A percentile compares a stretch with the other conserved stretches of the same genome.
Conservation (phyloP, 1,140 invertebrate species). For the Hycleus cichorii region DNA sequence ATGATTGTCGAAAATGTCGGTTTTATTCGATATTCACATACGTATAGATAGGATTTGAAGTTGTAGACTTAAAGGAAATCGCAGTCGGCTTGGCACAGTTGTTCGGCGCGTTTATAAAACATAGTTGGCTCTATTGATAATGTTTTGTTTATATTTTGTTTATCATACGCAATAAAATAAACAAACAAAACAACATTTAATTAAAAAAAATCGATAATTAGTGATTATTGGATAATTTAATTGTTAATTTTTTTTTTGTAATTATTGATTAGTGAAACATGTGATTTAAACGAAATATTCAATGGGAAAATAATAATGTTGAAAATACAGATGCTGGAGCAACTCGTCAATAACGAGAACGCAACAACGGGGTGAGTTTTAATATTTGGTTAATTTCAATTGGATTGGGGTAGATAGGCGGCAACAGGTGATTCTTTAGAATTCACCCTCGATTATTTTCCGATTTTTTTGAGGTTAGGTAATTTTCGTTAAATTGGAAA, state of each 20-base stretch:
- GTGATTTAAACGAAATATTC: neutral
- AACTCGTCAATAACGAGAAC: conserved; percentile 39
- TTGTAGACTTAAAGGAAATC: neutral
- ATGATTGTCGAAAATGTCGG: too few species aligned
- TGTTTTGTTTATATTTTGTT: neutral
- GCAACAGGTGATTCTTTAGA: neutral
- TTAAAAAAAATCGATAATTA: too few species aligned
- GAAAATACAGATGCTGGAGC: conserved; percentile 42
- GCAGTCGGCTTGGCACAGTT: conserved; percentile 17
- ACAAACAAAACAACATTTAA: too few species aligned
- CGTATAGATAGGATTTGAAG: too few species aligned
- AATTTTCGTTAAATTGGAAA: too few species aligned
- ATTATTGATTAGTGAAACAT: neutral
- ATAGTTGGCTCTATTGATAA: conserved; percentile 10
- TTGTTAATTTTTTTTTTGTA: neutral
- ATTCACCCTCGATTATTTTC: too few species aligned
- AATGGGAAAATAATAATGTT: conserved; percentile 29
- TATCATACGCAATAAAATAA: too few species aligned
- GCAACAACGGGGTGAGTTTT: conserved; percentile 19
- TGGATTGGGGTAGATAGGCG: neutral
- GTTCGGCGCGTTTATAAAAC: conserved; percentile 1
- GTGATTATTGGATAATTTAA: too few species aligned
- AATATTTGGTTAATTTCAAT: too few species aligned
- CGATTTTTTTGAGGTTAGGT: too few species aligned
- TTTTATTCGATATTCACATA: too few species aligned